phyloP scores from a whole-genome alignment of 2,797 vertebrate genomes.

The Eremophila alpestris region DNA sequence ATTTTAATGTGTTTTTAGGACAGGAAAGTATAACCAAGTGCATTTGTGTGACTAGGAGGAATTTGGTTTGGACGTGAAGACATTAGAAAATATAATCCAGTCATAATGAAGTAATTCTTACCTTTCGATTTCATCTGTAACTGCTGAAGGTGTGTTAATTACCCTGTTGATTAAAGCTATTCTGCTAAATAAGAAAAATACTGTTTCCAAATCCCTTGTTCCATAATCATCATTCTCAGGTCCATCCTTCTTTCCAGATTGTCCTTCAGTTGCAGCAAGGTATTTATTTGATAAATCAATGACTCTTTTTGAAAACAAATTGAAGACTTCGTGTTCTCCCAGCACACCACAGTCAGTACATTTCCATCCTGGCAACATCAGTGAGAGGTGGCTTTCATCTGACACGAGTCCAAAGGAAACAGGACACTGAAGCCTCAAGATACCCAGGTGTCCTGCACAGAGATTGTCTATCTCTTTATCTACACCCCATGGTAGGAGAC shows the following conservation, averaged over 20 bases:
- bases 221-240: not conserved
- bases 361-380: slow-evolving; percentile 76
- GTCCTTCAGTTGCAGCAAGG: slow-evolving; percentile 51
- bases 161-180: slow-evolving; percentile 72
- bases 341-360: not conserved
- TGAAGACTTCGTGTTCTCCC: slow-evolving; percentile 37
- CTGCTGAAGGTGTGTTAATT: slow-evolving; percentile 63
- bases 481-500: slow-evolving; percentile 79
- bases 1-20: not conserved
- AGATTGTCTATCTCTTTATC: slow-evolving; percentile 74
- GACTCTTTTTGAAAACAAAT: slow-evolving; percentile 77
- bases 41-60: not conserved
- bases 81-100: not conserved
- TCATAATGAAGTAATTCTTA: slow-evolving; percentile 44
- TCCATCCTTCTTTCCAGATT: not conserved
- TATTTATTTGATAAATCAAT: slow-evolving; percentile 77
- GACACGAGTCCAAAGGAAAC: slow-evolving; percentile 75
- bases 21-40: not conserved
- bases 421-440: slow-evolving; percentile 64
- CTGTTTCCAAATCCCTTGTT: slow-evolving; percentile 29
- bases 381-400: slow-evolving; percentile 60
- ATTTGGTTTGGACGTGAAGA: too few relatives aligned
- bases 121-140: slow-evolving; percentile 61
- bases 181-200: slow-evolving; percentile 70
- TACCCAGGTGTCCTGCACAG: slow-evolving; percentile 64